These are phyloP conservation scores for Unio delphinus DNA, from an alignment of 2,888 invertebrate species.

Conservation along the genomic window DNA sequence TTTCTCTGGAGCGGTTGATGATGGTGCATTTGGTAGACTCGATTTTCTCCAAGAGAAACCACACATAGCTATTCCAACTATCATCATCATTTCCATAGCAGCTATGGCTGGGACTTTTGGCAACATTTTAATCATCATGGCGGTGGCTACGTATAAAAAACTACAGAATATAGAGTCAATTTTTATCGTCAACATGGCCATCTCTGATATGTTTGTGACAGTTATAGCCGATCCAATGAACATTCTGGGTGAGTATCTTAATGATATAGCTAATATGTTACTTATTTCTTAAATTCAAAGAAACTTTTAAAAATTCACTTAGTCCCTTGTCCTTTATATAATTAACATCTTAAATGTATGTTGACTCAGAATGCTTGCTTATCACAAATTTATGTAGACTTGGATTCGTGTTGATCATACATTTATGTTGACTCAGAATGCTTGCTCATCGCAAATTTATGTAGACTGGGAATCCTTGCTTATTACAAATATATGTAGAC, in stretches of 20 bases:
- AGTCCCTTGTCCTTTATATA: too few species aligned
- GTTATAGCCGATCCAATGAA: conserved; percentile 49
- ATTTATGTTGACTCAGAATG: too few species aligned
- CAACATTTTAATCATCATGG: conserved; percentile 31
- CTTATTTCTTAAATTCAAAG: too few species aligned
- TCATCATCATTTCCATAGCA: conserved; percentile 26
- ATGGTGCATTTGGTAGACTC: conserved; percentile 3
- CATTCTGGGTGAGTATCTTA: conserved; percentile 46
- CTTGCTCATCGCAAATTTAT: too few species aligned
- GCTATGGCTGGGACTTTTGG: conserved; percentile 31
- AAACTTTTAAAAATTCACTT: too few species aligned
- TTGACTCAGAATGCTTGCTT: too few species aligned
- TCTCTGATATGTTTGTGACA: conserved; percentile 52
- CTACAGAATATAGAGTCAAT: conserved; percentile 34
- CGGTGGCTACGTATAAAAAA: conserved; percentile 19
- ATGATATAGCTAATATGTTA: too few species aligned
- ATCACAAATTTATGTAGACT: too few species aligned
- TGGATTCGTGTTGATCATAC: too few species aligned
- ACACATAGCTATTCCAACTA: conserved; percentile 16
- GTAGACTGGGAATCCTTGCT: too few species aligned
- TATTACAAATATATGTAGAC: too few species aligned
- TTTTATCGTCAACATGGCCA: conserved; percentile 56
- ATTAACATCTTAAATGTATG: too few species aligned
- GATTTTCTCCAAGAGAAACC: conserved; percentile 27
- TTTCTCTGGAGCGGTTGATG: neutral